Base-by-base conservation (phyloP, 2,888 invertebrate genomes). In the Elegia similella region DNA sequence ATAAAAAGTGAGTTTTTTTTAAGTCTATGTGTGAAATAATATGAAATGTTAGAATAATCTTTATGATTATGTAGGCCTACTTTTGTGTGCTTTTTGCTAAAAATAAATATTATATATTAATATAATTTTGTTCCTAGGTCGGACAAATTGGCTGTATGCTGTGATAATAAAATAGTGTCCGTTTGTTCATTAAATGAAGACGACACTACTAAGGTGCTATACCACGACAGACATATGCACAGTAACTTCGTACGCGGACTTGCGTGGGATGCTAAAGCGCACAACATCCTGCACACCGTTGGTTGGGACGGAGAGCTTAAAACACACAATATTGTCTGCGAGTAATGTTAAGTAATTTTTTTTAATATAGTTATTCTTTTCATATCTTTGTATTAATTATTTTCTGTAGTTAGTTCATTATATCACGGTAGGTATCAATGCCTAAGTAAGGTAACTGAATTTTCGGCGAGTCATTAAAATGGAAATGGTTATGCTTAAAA, bases 261-360 rank as follows among this genome's bases (percentile, higher is more conserved):
- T 6, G 86, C 92, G 0, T 94, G 94, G 94, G 87, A 88, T 64
- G 62, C 74, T 6, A 73, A 72, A 2, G 76, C 83, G 1, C 68
- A 68, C 16, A 73, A 79, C 52, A 65, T 76, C 23, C 81, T 94
- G 1, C 88, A 92, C 65, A 86, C 93, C 0, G 91, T 93, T 15
- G 93, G 93, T n/a, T 94, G 93, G 93, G 93, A 93, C 66, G 87
- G 88, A 50, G 79, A 82, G 62, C 72, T 93, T 13, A 80, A 82
- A 59, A 77, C 80, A 10, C 93, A 93, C 62, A 70, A 61, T 17
- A 56, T 86, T 60, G 59, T 56, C 16, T 70, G 67, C 64, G 65
- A 68, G 43, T 72, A 60, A 62, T 55, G 50, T 48, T 55, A 7
- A 55, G 16, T 29, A 12, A 13, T 55, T 6, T 44, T n/a, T 15